Base-by-base conservation (phyloP, 1,140 invertebrate species). In the Sarcophaga peregrina region DNA sequence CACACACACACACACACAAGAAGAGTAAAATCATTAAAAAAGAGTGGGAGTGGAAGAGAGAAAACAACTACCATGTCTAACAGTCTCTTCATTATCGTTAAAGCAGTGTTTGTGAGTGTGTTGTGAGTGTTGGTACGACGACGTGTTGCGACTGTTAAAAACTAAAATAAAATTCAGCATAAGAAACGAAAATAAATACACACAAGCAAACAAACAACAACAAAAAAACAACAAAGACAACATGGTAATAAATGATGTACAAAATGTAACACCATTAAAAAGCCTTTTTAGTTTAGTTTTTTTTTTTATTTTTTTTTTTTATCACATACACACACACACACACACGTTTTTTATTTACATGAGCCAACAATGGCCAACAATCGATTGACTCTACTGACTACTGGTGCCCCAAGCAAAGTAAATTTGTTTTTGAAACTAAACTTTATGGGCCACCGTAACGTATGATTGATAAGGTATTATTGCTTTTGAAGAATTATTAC, bases 111-210 rank as follows among this genome's bases (percentile, higher is more conserved):
- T 37, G 20, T 20, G 62, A 58, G n/a, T n/a, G n/a, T n/a, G n/a
- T n/a, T n/a, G n/a, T 58, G 54, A 58, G 54, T 58, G 54, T 58
- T 58, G 17, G 62, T 68, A 37, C 25, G 62, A 9, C 17, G 62
- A 68, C 62, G 62, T 68, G 62, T 68, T 68, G n/a, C n/a, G 62
- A 68, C n/a, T 68, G 62, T 68, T 58, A 58, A 58, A 58, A 13
- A 58, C 54, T n/a, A 58, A 58, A 37, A 37, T 4, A 37, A 37
- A 37, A n/a, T n/a, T n/a, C n/a, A n/a, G n/a, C n/a, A n/a, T 4
- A 37, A 37, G 25, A 37, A 37, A 37, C 25, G 1, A 37, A 37
- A 37, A 37, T 37, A 37, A 37, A 37, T 37, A 37, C 25, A 37
- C 1, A 37, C 25, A 37, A 37, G 4, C 25, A 37, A 37, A 37